Percentiles rank a stretch among this genome's conserved stretches.
Conservation (phyloP, 1,140 invertebrate genomes). For the Lordiphosa mommai region DNA sequence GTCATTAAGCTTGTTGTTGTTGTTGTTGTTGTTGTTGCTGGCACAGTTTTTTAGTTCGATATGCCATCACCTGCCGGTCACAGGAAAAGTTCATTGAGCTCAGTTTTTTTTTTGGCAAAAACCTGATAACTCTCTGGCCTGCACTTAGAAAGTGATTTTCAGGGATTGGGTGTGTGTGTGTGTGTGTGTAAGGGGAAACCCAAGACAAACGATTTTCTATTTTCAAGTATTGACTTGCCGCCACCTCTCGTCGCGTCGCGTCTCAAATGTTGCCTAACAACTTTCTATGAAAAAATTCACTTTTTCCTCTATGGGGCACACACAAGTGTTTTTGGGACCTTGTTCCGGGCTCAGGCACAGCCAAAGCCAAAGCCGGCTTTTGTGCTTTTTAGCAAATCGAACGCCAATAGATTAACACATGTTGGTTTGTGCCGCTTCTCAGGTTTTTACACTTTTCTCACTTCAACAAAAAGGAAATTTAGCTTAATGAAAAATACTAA, state of each 20-base stretch:
- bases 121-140: too few relatives aligned
- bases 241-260: conserved; percentile 17
- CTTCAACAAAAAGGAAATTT: conserved; percentile 60
- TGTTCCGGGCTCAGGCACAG: conserved; percentile 2
- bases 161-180: too few relatives aligned
- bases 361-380: conserved; percentile 38
- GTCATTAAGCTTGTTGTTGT: conserved; percentile 21
- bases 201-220: conserved; percentile 52
- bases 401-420: conserved; percentile 58
- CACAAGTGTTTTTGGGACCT: conserved; percentile 12
- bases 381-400: conserved; percentile 57
- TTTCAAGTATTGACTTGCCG: conserved; percentile 62
- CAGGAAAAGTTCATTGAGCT: too few relatives aligned
- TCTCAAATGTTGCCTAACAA: conserved; percentile 72
- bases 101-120: too few relatives aligned
- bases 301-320: conserved; percentile 48
- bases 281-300: conserved; percentile 78
- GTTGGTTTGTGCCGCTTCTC: conserved; percentile 8
- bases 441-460: conserved; percentile 5
- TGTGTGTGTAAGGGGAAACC: not conserved
- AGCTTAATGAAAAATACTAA: conserved; percentile 13
- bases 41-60: too few relatives aligned
- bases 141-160: too few relatives aligned
- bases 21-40: too few relatives aligned
- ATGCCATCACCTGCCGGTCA: too few relatives aligned